phyloP scores from a whole-genome alignment of 2,888 invertebrate species.

The Linnaemya vulpina region DNA sequence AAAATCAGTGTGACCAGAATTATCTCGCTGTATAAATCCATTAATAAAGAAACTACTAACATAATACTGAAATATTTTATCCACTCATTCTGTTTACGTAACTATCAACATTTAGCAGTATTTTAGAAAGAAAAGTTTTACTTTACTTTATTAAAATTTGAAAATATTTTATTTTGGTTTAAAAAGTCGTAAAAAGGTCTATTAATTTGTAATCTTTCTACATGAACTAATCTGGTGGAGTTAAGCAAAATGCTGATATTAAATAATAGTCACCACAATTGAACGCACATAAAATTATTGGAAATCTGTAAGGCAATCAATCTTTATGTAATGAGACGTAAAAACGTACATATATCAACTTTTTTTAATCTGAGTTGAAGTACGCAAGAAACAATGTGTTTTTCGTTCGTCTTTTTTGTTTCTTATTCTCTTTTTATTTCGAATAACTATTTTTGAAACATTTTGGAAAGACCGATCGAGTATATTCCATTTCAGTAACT shows the following conservation, averaged over 20 bases:
- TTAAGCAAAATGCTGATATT: background rate
- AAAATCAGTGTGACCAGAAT: background rate
- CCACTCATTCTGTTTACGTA: background rate
- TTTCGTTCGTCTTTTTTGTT: too few species aligned
- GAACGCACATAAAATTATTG: background rate
- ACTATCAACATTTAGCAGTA: too few species aligned
- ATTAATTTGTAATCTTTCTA: background rate
- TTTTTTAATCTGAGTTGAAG: too few species aligned
- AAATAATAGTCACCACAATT: background rate
- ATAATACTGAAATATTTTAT: background rate
- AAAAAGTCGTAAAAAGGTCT: background rate
- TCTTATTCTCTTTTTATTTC: too few species aligned
- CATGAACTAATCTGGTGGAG: background rate
- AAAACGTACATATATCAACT: too few species aligned
- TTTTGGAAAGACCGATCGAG: too few species aligned
- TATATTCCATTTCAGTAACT: too few species aligned
- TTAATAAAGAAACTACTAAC: background rate
- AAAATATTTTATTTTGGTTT: background rate
- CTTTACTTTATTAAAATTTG: background rate
- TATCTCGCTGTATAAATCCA: constrained; percentile 1
- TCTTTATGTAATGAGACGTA: too few species aligned
- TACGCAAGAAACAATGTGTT: too few species aligned
- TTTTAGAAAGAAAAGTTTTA: background rate
- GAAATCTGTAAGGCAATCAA: too few species aligned
- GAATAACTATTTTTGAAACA: too few species aligned